Evolutionary conservation across 2,113 vertebrate genomes (phyloP).

Genomic region (Podarcis muralis): DNA sequence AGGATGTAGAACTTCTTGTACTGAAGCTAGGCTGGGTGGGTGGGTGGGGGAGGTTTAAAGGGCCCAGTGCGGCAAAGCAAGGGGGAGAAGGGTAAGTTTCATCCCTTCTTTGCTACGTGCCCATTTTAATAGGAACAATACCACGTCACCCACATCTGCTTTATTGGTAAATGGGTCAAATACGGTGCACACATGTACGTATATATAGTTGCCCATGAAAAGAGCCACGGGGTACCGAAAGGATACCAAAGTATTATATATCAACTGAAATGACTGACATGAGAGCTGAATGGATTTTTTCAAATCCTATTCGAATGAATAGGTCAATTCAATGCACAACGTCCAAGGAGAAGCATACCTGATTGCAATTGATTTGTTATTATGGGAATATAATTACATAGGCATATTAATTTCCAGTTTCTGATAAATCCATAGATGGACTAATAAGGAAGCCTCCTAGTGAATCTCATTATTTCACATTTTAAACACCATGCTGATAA

Average conservation of each 20-base stretch:
- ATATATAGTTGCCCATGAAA: background rate
- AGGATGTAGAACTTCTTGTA: background rate
- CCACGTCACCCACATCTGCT: background rate
- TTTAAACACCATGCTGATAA: slow-evolving; percentile 5
- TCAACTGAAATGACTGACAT: background rate
- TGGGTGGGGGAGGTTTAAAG: background rate
- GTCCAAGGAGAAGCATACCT: background rate
- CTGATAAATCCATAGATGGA: background rate
- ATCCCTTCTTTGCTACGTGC: background rate
- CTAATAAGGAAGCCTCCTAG: slow-evolving; percentile 13
- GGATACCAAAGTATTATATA: background rate
- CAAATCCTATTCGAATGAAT: background rate
- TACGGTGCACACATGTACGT: background rate
- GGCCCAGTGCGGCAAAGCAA: background rate
- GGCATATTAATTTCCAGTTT: background rate
- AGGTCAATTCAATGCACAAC: background rate
- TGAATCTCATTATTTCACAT: slow-evolving; percentile 3
- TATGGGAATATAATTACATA: slow-evolving; percentile 10
- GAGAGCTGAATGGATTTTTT: background rate
- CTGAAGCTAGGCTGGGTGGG: background rate
- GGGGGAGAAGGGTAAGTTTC: background rate
- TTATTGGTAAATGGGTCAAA: background rate
- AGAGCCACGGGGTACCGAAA: background rate
- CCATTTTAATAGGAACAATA: background rate
- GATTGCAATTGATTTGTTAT: background rate